Percentiles rank a stretch among this genome's conserved stretches.
Conservation (phyloP, 2,888 invertebrate genomes). For the Xiphydria camelus region DNA sequence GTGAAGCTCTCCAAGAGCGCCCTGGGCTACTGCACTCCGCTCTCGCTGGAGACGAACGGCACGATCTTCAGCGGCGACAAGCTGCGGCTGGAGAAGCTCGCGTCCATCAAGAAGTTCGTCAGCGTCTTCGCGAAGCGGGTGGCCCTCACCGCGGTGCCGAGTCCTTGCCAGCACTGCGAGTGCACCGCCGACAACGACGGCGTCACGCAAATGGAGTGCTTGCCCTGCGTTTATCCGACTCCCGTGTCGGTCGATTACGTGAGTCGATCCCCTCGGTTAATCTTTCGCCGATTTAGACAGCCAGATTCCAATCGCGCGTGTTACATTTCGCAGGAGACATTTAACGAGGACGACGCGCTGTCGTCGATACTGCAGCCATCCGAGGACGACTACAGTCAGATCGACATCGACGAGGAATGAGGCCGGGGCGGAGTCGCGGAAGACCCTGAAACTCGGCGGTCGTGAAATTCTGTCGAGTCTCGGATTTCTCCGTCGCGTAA, state of each 20-base stretch:
- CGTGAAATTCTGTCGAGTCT: too few species aligned
- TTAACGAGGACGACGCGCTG: slow-evolving; percentile 45
- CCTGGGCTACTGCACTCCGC: slow-evolving; percentile 77
- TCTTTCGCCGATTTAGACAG: too few species aligned
- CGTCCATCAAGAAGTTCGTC: slow-evolving; percentile 66
- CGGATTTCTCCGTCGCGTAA: too few species aligned
- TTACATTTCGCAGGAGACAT: slow-evolving; percentile 43
- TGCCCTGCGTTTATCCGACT: slow-evolving; percentile 63
- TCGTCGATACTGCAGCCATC: slow-evolving; percentile 38
- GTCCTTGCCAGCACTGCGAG: slow-evolving; percentile 69
- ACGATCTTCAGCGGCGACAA: slow-evolving; percentile 68
- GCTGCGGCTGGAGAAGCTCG: slow-evolving; percentile 62
- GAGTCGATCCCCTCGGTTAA: too few species aligned
- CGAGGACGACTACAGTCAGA: slow-evolving; percentile 44
- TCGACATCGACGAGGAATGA: slow-evolving; percentile 39
- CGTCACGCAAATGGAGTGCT: slow-evolving; percentile 69
- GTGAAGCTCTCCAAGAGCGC: slow-evolving; percentile 75
- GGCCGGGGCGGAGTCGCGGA: too few species aligned
- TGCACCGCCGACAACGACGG: slow-evolving; percentile 71
- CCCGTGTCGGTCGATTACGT: slow-evolving; percentile 60
- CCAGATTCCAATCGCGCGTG: too few species aligned
- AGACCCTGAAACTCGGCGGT: too few species aligned
- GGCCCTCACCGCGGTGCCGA: slow-evolving; percentile 65
- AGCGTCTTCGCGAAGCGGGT: slow-evolving; percentile 71
- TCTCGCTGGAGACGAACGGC: slow-evolving; percentile 86